These are phyloP conservation scores for Ennomos quercinarius DNA, from an alignment of 2,888 invertebrate genomes.

Conservation along the genomic window DNA sequence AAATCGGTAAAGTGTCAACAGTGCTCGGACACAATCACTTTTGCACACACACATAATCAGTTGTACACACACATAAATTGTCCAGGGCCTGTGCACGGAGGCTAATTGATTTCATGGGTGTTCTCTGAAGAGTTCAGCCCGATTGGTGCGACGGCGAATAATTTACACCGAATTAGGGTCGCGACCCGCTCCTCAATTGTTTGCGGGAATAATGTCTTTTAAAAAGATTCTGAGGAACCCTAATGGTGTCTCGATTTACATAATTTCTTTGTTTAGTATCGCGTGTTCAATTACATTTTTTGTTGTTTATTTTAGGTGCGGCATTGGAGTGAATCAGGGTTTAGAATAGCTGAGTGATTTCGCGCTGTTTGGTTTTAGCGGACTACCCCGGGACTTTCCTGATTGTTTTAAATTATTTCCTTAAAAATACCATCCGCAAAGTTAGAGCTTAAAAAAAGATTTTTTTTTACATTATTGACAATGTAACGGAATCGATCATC, in stretches of 20 bases:
- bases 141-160: constrained; percentile 65
- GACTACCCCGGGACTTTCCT: no score
- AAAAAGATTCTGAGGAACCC: constrained; percentile 52
- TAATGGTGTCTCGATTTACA: constrained; percentile 57
- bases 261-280: constrained; percentile 49
- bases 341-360: constrained; percentile 8
- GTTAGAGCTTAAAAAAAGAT: no score
- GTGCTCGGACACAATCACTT: constrained; percentile 46
- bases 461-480: no score
- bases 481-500: no score
- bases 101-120: constrained; percentile 73
- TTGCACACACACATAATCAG: constrained; percentile 30
- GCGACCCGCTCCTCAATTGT: constrained; percentile 50
- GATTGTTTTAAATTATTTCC: no score
- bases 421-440: no score
- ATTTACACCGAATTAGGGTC: constrained; percentile 72
- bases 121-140: constrained; percentile 46
- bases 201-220: constrained; percentile 69
- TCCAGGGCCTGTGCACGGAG: constrained; percentile 59
- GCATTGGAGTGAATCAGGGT: constrained; percentile 22
- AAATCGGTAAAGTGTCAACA: constrained; percentile 48
- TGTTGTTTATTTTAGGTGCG: constrained; percentile 38
- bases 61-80: constrained; percentile 62
- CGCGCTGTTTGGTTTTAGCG: constrained; percentile 8
- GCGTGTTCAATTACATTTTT: constrained; percentile 45